These are phyloP conservation scores for Mechanitis mazaeus DNA, from an alignment of 2,888 invertebrate species.

Conservation along the genomic window DNA sequence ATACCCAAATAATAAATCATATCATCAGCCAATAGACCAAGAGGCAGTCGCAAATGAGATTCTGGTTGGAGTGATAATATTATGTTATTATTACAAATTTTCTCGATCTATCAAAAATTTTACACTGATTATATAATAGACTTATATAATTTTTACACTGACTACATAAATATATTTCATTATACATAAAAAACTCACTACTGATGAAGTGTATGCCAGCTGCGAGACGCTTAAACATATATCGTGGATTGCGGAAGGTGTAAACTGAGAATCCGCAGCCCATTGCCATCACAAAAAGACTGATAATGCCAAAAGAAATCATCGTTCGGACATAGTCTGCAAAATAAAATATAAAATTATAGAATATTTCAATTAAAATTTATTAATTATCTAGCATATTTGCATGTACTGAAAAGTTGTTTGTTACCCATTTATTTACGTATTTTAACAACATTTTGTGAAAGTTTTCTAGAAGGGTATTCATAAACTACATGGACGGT, in stretches of 20 bases:
- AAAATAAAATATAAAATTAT: slow-evolving; percentile 28
- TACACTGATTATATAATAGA: no score
- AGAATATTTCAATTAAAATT: not conserved
- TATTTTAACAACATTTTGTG: not conserved
- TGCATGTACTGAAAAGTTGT: no score
- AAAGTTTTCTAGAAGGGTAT: no score
- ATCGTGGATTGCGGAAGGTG: slow-evolving; percentile 88
- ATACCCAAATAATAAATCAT: no score
- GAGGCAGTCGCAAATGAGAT: no score
- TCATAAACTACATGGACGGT: not conserved
- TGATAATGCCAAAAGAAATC: slow-evolving; percentile 89
- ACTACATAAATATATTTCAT: no score
- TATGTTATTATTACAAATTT: no score
- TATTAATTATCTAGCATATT: no score
- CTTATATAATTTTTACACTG: no score
- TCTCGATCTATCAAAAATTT: no score
- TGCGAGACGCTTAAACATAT: slow-evolving; percentile 92
- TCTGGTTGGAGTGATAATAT: no score
- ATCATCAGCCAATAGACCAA: no score
- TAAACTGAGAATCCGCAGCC: slow-evolving; percentile 89
- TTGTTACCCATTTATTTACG: not conserved
- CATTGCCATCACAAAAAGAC: slow-evolving; percentile 87
- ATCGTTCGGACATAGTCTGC: slow-evolving; percentile 90
- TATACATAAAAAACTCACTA: slow-evolving; percentile 70
- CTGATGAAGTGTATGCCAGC: slow-evolving; percentile 90